phyloP scores from a whole-genome alignment of 2,797 vertebrate species.

The Enteromius trimaculatus region DNA sequence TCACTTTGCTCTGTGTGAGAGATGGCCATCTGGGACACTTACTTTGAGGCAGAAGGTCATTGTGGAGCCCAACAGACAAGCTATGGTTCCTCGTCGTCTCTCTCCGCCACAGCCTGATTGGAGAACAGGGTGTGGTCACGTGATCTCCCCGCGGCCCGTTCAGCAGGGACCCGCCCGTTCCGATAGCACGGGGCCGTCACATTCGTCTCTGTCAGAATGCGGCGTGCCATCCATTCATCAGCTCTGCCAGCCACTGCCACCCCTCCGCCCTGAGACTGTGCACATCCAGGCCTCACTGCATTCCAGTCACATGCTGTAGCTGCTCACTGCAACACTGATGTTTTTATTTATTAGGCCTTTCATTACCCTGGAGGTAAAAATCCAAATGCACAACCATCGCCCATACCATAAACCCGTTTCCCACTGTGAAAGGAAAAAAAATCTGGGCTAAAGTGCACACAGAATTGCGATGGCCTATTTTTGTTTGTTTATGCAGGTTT shows the following conservation, averaged over 20 bases:
- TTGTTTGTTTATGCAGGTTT: conserved; percentile 47
- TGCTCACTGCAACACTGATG: conserved; percentile 80
- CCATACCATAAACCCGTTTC: conserved; percentile 69
- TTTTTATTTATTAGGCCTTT: conserved; percentile 86
- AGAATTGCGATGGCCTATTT: conserved; percentile 10
- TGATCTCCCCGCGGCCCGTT: conserved; percentile 71
- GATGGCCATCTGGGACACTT: conserved; percentile 47
- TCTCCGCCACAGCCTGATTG: conserved; percentile 46
- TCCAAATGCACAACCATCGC: conserved; percentile 76
- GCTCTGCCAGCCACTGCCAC: conserved; percentile 80
- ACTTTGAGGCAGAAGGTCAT: conserved; percentile 38
- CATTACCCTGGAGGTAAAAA: conserved; percentile 83
- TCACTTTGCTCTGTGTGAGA: conserved; percentile 46
- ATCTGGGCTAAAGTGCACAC: conserved; percentile 45
- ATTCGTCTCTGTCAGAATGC: conserved; percentile 85
- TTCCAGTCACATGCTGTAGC: conserved; percentile 78
- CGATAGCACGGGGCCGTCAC: conserved; percentile 76
- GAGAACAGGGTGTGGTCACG: conserved; percentile 63
- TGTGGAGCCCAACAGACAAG: conserved; percentile 38
- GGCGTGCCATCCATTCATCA: conserved; percentile 84
- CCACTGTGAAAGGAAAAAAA: conserved; percentile 64
- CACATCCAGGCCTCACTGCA: conserved; percentile 78
- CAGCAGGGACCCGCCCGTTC: conserved; percentile 68
- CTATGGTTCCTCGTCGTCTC: conserved; percentile 18
- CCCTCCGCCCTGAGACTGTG: conserved; percentile 76